A percentile compares a stretch with the other conserved stretches of the same genome.
Evolutionary conservation across 2,888 invertebrate species (phyloP).

Genomic region (Oscheius myriophilus): DNA sequence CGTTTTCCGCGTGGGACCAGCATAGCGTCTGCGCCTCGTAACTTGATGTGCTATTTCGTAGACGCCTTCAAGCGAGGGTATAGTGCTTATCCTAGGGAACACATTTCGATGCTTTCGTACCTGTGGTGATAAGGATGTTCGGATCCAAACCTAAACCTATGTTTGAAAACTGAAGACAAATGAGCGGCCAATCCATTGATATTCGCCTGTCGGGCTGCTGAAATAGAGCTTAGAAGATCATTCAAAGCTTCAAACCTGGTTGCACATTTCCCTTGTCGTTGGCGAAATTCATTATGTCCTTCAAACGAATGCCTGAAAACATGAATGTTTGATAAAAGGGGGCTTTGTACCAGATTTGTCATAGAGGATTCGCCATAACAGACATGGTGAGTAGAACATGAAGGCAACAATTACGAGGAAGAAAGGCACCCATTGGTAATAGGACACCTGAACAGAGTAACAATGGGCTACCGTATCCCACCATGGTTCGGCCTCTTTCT

Average conservation of each 20-base stretch:
- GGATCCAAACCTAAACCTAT: constrained; percentile 62
- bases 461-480: neutral
- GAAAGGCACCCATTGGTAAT: constrained; percentile 70
- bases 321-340: constrained; percentile 34
- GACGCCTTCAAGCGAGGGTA: neutral
- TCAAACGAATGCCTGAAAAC: constrained; percentile 56
- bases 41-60: neutral
- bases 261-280: constrained; percentile 68
- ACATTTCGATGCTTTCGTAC: constrained; percentile 23
- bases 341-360: constrained; percentile 60
- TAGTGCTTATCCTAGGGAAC: neutral
- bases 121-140: constrained; percentile 60
- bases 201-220: constrained; percentile 47
- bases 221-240: neutral
- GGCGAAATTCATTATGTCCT: constrained; percentile 69
- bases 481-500: constrained; percentile 46
- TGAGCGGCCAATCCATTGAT: constrained; percentile 64
- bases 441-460: constrained; percentile 50
- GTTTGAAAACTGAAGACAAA: constrained; percentile 67
- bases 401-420: constrained; percentile 71
- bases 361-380: constrained; percentile 68
- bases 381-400: constrained; percentile 70
- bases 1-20: too few species aligned
- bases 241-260: constrained; percentile 43
- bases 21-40: too few species aligned